These are phyloP conservation scores for Tuta absoluta DNA, from an alignment of 2,888 invertebrate genomes.

Conservation along the genomic window DNA sequence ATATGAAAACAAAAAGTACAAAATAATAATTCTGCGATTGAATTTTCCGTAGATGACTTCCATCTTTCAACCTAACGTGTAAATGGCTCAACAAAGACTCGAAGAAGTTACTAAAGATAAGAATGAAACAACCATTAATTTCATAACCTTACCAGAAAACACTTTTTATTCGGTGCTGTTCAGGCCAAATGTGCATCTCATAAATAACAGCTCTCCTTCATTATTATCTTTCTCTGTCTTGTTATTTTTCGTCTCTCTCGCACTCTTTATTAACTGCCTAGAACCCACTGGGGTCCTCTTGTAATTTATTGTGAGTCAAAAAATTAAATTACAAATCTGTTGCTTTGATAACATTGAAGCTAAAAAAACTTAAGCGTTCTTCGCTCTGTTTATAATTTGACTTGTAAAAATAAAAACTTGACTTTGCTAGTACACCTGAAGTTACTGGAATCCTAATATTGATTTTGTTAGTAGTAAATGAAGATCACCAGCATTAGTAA, in stretches of 20 bases:
- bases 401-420: no score
- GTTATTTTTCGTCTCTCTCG: constrained; percentile 61
- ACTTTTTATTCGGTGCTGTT: constrained; percentile 75
- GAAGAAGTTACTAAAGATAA: constrained; percentile 30
- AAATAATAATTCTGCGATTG: not conserved
- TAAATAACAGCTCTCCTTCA: constrained; percentile 74
- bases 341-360: constrained; percentile 27
- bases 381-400: no score
- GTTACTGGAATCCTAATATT: no score
- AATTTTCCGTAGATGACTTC: not conserved
- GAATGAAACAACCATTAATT: constrained; percentile 51
- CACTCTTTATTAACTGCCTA: constrained; percentile 66
- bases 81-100: no score
- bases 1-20: no score
- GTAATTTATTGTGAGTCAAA: constrained; percentile 55
- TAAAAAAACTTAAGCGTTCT: not conserved
- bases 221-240: constrained; percentile 65
- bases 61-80: no score
- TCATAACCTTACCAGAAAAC: constrained; percentile 64
- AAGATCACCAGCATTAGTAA: no score
- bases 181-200: constrained; percentile 78
- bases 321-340: constrained; percentile 53
- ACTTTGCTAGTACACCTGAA: no score
- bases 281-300: constrained; percentile 62
- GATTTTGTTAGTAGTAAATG: no score